Evolutionary conservation across 2,113 vertebrate genomes (phyloP), one percentile per base, ranked within the genome.

Genomic region (Odocoileus hemionus): DNA sequence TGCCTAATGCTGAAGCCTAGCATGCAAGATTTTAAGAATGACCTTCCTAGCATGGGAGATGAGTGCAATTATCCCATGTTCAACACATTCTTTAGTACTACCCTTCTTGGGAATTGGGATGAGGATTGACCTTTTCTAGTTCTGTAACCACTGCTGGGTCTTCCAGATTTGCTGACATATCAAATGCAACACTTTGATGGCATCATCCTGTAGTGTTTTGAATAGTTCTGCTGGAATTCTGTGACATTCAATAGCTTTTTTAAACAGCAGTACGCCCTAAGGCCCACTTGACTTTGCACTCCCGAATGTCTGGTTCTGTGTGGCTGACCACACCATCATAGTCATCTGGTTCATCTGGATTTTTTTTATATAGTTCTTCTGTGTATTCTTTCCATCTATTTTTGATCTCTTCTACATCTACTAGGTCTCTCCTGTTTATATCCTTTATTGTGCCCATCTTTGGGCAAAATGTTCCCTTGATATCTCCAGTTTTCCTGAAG

Each of bases 341-440:
- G n/a, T 3, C 67, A 6, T 23, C 67, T 6, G n/a, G 19, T 1
- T 12, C 67, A 36, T 39, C 64, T 23, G n/a, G 19, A 11, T 6
- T 4, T 23, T 23, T 36, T 12, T 12, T 0, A 10, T 36, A 5
- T 1, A 36, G 2, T 23, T 36, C 17, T 36, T 26, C 58, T 12
- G 26, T 28, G 58, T 13, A 13, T 60, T 28, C 11, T 28, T 60
- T 12, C n/a, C 19, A 5, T 70, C 19, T 70, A 0, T 70, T 36
- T n/a, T 23, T 36, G 64, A 5, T 23, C 67, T 36, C n/a, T 12
- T 70, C 67, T 23, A 12, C 1, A 1, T 70, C n/a, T 23, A 23
- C n/a, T 6, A 6, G 67, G 19, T 11, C 67, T 36, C 64, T 36
- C 1, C n/a, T 70, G 67, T 12, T 23, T 36, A 6, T 12, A 21